phyloP scores from a whole-genome alignment of 2,888 invertebrate genomes.

The Reticulitermes lucifugus region DNA sequence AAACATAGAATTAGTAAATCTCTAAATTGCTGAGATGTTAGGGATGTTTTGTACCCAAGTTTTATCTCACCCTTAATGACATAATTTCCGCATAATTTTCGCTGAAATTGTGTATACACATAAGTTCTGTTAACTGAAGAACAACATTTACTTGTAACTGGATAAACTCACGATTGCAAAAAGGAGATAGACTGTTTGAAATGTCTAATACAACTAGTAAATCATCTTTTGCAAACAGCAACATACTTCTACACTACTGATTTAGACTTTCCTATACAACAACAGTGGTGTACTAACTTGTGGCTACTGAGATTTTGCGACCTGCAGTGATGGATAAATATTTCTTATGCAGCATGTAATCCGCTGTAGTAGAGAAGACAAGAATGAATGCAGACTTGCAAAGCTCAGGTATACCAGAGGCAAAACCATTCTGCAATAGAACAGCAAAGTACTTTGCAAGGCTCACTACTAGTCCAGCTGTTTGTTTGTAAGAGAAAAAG shows the following conservation, averaged over 20 bases:
- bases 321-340: conserved; percentile 52
- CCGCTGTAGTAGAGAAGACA: conserved; percentile 55
- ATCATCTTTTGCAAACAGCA: background rate
- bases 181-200: background rate
- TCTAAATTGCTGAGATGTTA: too few species aligned
- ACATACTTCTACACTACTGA: background rate
- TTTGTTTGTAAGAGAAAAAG: too few species aligned
- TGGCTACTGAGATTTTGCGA: conserved; percentile 53
- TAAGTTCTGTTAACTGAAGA: background rate
- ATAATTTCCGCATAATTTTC: too few species aligned
- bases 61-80: too few species aligned
- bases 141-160: background rate
- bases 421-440: conserved; percentile 54
- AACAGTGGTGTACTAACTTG: conserved; percentile 52
- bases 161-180: background rate
- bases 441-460: background rate
- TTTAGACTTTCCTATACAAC: background rate
- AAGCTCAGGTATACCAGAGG: conserved; percentile 55
- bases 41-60: too few species aligned
- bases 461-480: too few species aligned
- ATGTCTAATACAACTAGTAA: background rate
- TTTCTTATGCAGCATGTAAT: conserved; percentile 50
- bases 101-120: too few species aligned
- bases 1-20: too few species aligned
- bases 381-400: conserved; percentile 54